Conservation (phyloP, 2,797 vertebrate species). For the Taenioides sp. region DNA sequence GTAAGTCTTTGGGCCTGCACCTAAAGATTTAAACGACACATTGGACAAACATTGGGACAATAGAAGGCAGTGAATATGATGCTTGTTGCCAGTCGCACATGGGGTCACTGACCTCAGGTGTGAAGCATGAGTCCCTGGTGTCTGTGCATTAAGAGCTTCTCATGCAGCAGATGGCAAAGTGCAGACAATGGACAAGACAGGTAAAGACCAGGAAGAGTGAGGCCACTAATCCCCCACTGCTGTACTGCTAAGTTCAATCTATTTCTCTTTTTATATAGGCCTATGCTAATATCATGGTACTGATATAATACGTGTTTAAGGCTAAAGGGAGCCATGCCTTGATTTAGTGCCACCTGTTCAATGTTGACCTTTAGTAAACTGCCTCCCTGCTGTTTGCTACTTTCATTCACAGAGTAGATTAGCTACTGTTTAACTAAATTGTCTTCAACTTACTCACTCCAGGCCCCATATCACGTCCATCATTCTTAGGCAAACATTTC, state of each 20-base stretch:
- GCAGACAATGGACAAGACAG: slow-evolving; percentile 61
- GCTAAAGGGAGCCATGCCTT: slow-evolving; percentile 3
- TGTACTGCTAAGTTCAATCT: not conserved
- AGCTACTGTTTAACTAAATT: slow-evolving; percentile 70
- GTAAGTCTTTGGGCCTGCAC: not conserved
- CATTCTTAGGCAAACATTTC: slow-evolving; percentile 49
- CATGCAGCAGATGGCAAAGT: slow-evolving; percentile 65
- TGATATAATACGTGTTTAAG: not conserved
- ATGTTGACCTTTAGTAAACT: slow-evolving; percentile 43
- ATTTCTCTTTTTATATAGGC: not conserved
- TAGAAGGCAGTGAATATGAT: slow-evolving; percentile 20
- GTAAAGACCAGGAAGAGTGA: slow-evolving; percentile 43
- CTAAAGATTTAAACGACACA: slow-evolving; percentile 1
- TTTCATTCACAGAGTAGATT: slow-evolving; percentile 66
- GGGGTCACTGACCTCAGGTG: slow-evolving; percentile 65
- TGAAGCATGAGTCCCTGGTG: slow-evolving; percentile 46
- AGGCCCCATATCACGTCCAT: slow-evolving; percentile 35
- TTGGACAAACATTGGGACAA: slow-evolving; percentile 11
- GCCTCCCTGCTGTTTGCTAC: slow-evolving; percentile 31
- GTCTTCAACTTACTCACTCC: slow-evolving; percentile 68
- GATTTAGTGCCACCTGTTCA: slow-evolving; percentile 46
- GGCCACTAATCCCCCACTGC: slow-evolving; percentile 40
- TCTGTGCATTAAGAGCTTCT: slow-evolving; percentile 41
- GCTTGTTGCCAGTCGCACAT: slow-evolving; percentile 42
- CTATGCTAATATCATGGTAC: not conserved